Base-by-base conservation (phyloP, 2,888 invertebrate genomes). In the Dolichomitus sp. region DNA sequence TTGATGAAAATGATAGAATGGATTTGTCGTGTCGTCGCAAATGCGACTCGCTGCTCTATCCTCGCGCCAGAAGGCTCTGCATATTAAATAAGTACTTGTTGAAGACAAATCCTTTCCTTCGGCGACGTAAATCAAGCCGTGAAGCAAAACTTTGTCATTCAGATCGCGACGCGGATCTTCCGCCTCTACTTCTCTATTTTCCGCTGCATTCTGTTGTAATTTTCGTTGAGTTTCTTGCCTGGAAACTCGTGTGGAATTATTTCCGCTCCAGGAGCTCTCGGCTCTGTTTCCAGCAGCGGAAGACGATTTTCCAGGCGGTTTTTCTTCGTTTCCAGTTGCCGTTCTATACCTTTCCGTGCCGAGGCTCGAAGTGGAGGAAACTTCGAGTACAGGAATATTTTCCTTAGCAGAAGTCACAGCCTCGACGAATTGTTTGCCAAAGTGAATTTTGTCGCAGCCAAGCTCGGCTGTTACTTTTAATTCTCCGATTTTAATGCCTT, bases 1-100 rank as follows among this genome's bases (percentile, higher is more conserved):
- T 95, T 95, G 89, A 86, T 92, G 94, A 88, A 95, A 95, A 89
- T 95, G 93, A 87, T 94, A 95, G 80, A 93, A 88, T 2, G 95
- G 95, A 88, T 94, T 94, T 59, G 91, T 90, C 23, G 93, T 94
- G 80, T 93, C 90, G 54, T 86, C 90, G 79, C 94, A 92, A 52
- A 94, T 82, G 87, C 92, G 92, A 91, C 95, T 95, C 42, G 89
- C 91, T 57, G 94, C 91, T 79, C 92, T 91, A 81, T 94, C 94
- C 70, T 94, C 94, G 83, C 93, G 92, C 93, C 94, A 94, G 90
- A 95, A 95, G 42, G 94, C 94, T 85, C 94, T 93, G 86, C 94
- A 95, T 84, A 94, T 93, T 50, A 95, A 88, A 84, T 94, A 95
- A 1, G 94, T 94, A 87, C 91, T 93, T 54, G 90, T 88, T 54